phyloP scores from a whole-genome alignment of 2,888 invertebrate species.

The Sinohyriopsis cumingii region DNA sequence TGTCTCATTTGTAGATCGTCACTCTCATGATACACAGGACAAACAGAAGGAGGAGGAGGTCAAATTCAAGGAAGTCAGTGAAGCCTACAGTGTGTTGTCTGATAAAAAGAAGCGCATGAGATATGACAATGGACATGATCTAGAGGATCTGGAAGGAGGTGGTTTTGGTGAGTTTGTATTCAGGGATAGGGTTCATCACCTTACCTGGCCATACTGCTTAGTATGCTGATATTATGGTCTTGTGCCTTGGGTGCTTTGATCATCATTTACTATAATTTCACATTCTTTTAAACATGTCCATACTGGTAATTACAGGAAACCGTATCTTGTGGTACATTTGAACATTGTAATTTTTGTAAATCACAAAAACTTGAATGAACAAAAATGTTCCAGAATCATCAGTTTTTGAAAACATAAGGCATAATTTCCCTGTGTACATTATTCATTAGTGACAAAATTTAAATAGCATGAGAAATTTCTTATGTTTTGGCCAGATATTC shows the following conservation, averaged over 20 bases:
- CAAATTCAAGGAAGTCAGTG: constrained; percentile 96
- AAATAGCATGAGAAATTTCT: no score
- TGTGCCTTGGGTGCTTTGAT: no score
- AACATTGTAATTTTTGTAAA: no score
- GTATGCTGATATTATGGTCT: neutral
- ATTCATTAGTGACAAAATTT: no score
- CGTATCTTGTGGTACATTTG: no score
- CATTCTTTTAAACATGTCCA: neutral
- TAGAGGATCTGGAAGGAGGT: constrained; percentile 79
- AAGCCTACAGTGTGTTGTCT: constrained; percentile 92
- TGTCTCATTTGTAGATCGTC: constrained; percentile 79
- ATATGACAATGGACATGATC: constrained; percentile 92
- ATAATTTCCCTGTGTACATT: no score
- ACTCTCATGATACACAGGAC: constrained; percentile 87
- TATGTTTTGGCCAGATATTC: no score
- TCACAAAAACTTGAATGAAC: no score
- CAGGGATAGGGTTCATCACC: neutral
- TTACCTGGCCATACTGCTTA: neutral
- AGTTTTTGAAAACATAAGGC: no score
- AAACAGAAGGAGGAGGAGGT: constrained; percentile 93
- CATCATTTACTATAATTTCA: neutral
- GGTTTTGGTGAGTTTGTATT: constrained; percentile 44
- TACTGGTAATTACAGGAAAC: no score
- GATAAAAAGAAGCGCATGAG: constrained; percentile 91
- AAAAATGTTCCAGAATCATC: no score